Conservation (phyloP, 1,140 invertebrate species). For the Saccostrea glomerata region DNA sequence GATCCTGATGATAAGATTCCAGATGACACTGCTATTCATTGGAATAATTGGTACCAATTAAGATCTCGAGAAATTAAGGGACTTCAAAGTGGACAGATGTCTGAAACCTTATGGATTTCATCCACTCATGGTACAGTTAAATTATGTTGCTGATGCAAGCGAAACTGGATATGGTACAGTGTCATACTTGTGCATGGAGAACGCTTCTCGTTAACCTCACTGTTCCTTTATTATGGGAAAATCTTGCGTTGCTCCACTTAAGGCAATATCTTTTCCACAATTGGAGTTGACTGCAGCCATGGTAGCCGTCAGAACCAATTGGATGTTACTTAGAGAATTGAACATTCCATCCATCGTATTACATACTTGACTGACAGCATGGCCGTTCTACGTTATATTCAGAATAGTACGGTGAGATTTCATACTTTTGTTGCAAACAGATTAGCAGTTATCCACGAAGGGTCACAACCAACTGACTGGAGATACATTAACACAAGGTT, state of each 20-base stretch:
- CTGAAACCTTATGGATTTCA: slow-evolving; percentile 46
- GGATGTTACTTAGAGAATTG: slow-evolving; percentile 47
- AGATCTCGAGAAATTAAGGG: slow-evolving; percentile 28
- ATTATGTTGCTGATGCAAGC: slow-evolving; percentile 65
- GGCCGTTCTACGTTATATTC: slow-evolving; percentile 52
- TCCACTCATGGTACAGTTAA: slow-evolving; percentile 51
- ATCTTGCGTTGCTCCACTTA: slow-evolving; percentile 78
- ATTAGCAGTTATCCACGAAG: slow-evolving; percentile 51
- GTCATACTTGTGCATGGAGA: slow-evolving; percentile 62
- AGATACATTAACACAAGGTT: slow-evolving; percentile 37
- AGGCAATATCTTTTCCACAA: slow-evolving; percentile 79
- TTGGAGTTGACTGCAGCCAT: slow-evolving; percentile 80
- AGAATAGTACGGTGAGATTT: slow-evolving; percentile 56
- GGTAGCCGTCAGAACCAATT: slow-evolving; percentile 65
- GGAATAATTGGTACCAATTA: slow-evolving; percentile 37
- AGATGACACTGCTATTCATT: slow-evolving; percentile 6
- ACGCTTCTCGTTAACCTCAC: slow-evolving; percentile 34
- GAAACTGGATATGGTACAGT: slow-evolving; percentile 65
- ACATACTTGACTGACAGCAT: slow-evolving; percentile 60
- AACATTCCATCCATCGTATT: slow-evolving; percentile 27
- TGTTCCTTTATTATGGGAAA: slow-evolving; percentile 71
- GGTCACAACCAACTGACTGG: slow-evolving; percentile 34
- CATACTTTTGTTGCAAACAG: slow-evolving; percentile 61
- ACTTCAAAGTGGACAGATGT: slow-evolving; percentile 38
- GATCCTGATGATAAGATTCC: slow-evolving; percentile 40